Evolutionary conservation across 2,113 vertebrate genomes (phyloP), one percentile per base, ranked within the genome.

Genomic region (Empidonax traillii): DNA sequence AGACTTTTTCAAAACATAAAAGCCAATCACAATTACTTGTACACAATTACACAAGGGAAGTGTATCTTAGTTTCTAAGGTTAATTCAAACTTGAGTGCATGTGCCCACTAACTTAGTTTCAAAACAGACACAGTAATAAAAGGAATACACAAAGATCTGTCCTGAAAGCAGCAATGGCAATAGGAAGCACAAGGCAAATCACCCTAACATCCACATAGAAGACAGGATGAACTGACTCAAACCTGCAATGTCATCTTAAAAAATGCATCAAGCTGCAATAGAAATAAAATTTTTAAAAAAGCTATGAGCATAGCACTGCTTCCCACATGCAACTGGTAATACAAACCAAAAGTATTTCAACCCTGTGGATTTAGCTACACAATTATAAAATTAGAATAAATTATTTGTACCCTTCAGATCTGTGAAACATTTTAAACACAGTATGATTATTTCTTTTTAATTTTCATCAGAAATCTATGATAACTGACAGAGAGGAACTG

Each of bases 1-100:
- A 65, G 8, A 63, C 16, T 81, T 79, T 59, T 25, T 76, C 33
- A 53, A 95, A 84, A 63, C 9, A 73, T 44, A 79, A 91, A 91
- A 85, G 13, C 10, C 10, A 79, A 72, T 8, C 5, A 55, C 4
- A 33, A 59, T 10, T 73, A 39, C 9, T 65, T 73, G 22, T 61
- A 78, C 10, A n/a, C 17, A 62, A 58, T 18, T 47, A 46, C 11
- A 80, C 8, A 81, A 67, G 68, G 43, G 10, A 82, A 75, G 9
- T n/a, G 13, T 4, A 55, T 41, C 46, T 46, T 49, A 44, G 28
- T 74, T 90, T 78, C 30, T 62, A 39, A 51, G 4, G 8, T 63
- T 77, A 73, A 84, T 56, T 77, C 33, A 87, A 33, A 63, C 47
- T 52, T 81, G 6, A 56, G 28, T 9, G 8, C 21, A 72, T 35